Evolutionary conservation across 2,888 invertebrate genomes (phyloP).

Genomic region (Cantharis rufa): DNA sequence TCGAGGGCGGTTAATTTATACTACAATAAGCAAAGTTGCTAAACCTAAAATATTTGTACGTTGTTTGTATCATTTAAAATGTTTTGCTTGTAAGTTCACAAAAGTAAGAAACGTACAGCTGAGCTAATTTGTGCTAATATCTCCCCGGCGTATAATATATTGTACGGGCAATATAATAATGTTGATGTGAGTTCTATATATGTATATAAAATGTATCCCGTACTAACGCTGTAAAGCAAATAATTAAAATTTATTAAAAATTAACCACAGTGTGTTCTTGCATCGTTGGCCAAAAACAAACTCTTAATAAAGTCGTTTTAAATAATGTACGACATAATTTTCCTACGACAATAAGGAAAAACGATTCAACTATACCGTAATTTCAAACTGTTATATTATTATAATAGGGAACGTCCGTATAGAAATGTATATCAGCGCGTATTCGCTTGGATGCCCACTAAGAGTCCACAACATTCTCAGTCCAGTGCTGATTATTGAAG

Average conservation of each 20-base stretch:
- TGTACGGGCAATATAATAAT: not conserved
- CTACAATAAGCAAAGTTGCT: not conserved
- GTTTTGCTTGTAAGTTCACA: not conserved
- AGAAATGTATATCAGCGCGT: constrained; percentile 10
- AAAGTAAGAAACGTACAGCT: not conserved
- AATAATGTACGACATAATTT: not conserved
- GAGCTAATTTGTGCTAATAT: not conserved
- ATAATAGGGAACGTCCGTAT: constrained; percentile 15
- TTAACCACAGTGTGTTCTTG: not conserved
- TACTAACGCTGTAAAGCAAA: not conserved
- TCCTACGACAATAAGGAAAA: not conserved
- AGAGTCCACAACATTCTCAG: constrained; percentile 31
- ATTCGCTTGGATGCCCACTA: constrained; percentile 28
- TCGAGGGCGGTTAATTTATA: no score
- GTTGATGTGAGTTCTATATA: not conserved
- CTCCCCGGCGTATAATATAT: not conserved
- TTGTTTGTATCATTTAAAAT: not conserved
- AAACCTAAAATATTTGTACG: no score
- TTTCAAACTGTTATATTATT: constrained; percentile 2
- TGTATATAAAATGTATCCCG: not conserved
- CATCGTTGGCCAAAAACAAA: not conserved
- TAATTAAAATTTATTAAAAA: not conserved
- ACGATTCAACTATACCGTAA: constrained; percentile 1
- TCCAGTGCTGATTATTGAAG: constrained; percentile 31
- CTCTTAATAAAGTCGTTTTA: not conserved